phyloP scores from a whole-genome alignment of 1,140 invertebrate species.

The Aphaenogaster rudis region DNA sequence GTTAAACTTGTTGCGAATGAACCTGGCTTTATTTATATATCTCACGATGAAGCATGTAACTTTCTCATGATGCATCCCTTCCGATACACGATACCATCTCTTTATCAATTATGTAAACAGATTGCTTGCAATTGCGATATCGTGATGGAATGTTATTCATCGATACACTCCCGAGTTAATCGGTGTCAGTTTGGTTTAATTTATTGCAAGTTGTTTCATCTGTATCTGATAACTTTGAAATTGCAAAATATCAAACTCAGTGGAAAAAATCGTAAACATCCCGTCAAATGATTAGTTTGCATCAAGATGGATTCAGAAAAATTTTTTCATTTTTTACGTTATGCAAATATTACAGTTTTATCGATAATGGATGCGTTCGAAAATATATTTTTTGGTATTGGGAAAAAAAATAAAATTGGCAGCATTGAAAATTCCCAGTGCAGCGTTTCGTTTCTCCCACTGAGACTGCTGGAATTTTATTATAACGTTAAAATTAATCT shows the following conservation, averaged over 20 bases:
- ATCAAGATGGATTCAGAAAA: background rate
- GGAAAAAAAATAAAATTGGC: no score
- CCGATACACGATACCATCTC: background rate
- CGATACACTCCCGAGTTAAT: slow-evolving; percentile 26
- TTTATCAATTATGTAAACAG: slow-evolving; percentile 41
- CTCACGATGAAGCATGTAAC: background rate
- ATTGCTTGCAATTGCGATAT: slow-evolving; percentile 34
- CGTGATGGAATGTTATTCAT: background rate
- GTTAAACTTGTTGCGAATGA: background rate
- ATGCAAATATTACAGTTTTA: background rate
- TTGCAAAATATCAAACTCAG: slow-evolving; percentile 38
- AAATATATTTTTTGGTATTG: no score
- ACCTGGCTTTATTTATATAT: slow-evolving; percentile 8
- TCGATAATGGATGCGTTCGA: background rate
- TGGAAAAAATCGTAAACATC: slow-evolving; percentile 4
- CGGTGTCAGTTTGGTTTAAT: slow-evolving; percentile 36
- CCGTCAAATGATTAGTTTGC: slow-evolving; percentile 30
- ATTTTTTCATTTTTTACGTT: background rate
- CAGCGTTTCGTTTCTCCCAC: no score
- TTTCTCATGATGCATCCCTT: background rate
- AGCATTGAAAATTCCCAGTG: no score
- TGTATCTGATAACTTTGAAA: slow-evolving; percentile 34
- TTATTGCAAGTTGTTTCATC: slow-evolving; percentile 5
- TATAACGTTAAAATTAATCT: no score
- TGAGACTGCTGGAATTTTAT: no score